Evolutionary conservation across 2,113 vertebrate species (phyloP).

Genomic region (Shinisaurus crocodilurus): DNA sequence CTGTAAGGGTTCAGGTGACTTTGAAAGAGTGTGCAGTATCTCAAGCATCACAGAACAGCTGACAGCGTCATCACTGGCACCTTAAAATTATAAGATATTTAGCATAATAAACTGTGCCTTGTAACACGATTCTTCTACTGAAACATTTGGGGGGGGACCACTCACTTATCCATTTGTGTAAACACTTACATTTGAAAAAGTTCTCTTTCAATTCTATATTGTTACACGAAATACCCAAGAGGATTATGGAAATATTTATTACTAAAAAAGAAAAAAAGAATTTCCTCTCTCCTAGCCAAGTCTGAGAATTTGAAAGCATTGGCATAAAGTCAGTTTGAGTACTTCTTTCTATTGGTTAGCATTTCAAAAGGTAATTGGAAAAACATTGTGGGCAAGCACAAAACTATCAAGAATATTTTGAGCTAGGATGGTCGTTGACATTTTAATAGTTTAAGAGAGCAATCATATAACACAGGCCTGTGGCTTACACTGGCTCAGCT

Average conservation of each 20-base stretch:
- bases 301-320: neutral
- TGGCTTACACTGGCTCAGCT: too few relatives aligned
- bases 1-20: conserved; percentile 83
- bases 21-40: conserved; percentile 88
- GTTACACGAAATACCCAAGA: neutral
- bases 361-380: neutral
- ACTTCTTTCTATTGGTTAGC: neutral
- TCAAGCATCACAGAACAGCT: conserved; percentile 98
- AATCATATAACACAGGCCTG: too few relatives aligned
- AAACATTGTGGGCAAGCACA: neutral
- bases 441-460: neutral
- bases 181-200: neutral
- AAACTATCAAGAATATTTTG: neutral
- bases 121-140: neutral
- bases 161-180: neutral
- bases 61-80: conserved; percentile 97
- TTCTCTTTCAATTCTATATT: neutral
- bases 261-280: neutral
- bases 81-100: conserved; percentile 71
- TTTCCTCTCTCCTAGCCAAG: neutral
- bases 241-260: neutral
- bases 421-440: neutral
- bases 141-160: neutral
- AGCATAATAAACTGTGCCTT: neutral
- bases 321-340: neutral